Evolutionary conservation across 1,140 invertebrate genomes (phyloP).

Genomic region (Palaemon carinicauda): DNA sequence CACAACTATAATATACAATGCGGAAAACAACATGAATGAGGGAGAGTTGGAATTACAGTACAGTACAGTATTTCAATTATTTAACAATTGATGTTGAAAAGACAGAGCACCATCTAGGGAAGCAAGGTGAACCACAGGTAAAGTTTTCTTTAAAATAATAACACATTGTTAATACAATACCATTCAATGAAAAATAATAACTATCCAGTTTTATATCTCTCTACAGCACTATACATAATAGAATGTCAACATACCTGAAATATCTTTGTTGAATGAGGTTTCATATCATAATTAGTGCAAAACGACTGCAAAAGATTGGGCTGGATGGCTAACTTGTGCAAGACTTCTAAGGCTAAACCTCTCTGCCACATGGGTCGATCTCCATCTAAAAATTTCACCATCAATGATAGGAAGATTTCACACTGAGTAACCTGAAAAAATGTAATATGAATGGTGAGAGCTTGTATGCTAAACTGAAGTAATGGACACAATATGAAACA

Average conservation of each 20-base stretch:
- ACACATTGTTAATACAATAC: too few relatives aligned
- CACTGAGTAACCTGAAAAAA: conserved; percentile 85
- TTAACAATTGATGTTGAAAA: too few relatives aligned
- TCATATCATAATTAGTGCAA: conserved; percentile 86
- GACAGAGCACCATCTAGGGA: too few relatives aligned
- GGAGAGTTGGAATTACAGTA: too few relatives aligned
- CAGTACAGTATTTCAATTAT: too few relatives aligned
- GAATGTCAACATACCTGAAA: conserved; percentile 66
- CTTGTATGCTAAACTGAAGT: neutral
- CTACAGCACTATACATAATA: neutral
- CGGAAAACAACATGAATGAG: too few relatives aligned
- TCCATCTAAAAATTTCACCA: conserved; percentile 96
- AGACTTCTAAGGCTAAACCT: conserved; percentile 91
- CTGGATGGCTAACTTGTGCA: conserved; percentile 92
- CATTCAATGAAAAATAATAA: too few relatives aligned
- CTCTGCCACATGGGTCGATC: conserved; percentile 97
- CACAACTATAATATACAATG: too few relatives aligned
- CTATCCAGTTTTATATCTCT: too few relatives aligned
- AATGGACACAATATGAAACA: too few relatives aligned
- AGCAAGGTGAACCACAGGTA: too few relatives aligned
- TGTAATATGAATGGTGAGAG: neutral
- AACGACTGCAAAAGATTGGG: conserved; percentile 88
- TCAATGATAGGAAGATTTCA: conserved; percentile 96
- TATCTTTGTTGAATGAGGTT: conserved; percentile 88
- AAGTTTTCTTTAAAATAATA: too few relatives aligned